phyloP scores from a whole-genome alignment of 2,797 vertebrate species.

The Poliocrania exsul region DNA sequence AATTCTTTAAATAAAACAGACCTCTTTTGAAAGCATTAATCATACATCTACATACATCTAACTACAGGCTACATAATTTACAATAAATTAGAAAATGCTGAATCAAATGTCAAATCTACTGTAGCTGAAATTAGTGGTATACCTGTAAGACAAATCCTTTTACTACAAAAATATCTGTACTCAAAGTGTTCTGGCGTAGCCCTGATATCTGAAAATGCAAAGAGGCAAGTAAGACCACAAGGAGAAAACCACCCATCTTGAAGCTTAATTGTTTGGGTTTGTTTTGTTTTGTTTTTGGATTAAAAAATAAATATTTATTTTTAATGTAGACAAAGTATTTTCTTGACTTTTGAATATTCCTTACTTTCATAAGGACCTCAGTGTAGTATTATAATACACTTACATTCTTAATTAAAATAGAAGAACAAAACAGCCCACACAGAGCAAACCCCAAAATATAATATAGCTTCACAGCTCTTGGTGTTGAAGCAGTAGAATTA shows the following conservation, averaged over 20 bases:
- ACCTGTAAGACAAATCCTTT: background rate
- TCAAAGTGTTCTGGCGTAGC: background rate
- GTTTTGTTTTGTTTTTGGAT: background rate
- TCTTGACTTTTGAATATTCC: background rate
- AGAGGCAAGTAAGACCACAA: background rate
- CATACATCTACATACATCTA: background rate
- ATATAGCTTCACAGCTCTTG: background rate
- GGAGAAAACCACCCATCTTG: accelerated
- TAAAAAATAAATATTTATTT: background rate
- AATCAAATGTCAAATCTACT: background rate
- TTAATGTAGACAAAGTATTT: background rate
- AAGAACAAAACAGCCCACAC: background rate
- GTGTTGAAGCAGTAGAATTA: background rate
- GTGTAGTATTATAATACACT: background rate
- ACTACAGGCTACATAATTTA: background rate
- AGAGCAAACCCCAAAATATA: background rate
- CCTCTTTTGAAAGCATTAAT: background rate
- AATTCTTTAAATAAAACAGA: background rate
- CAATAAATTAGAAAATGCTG: background rate
- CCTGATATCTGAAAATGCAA: background rate
- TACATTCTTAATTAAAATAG: background rate
- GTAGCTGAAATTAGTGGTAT: background rate
- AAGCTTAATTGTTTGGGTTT: background rate
- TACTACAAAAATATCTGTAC: background rate
- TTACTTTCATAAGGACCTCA: background rate